Conservation (phyloP, 1,140 invertebrate genomes). For the Stratiolaelaps scimitus region DNA sequence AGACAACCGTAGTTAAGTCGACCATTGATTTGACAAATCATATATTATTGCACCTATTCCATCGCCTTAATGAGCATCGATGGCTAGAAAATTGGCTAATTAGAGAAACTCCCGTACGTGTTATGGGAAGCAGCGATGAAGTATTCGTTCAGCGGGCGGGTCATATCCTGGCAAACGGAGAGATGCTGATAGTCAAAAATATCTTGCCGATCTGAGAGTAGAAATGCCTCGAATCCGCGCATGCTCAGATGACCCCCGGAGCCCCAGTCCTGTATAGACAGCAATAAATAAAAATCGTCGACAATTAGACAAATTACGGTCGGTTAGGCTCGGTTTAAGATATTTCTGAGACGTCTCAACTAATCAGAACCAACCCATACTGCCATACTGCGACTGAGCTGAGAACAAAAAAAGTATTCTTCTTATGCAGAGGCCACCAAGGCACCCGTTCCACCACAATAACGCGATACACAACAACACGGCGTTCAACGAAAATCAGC, state of each 20-base stretch:
- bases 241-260: conserved; percentile 32
- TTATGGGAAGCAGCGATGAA: conserved; percentile 96
- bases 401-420: too few relatives aligned
- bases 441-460: too few relatives aligned
- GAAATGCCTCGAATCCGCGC: conserved; percentile 42
- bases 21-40: too few relatives aligned
- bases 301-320: conserved; percentile 35
- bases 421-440: too few relatives aligned
- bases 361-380: too few relatives aligned
- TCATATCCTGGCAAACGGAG: conserved; percentile 68
- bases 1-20: too few relatives aligned
- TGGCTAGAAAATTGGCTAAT: not conserved
- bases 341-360: too few relatives aligned
- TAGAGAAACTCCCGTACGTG: conserved; percentile 53
- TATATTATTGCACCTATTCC: not conserved
- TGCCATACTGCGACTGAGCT: too few relatives aligned
- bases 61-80: not conserved
- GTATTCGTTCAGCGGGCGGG: conserved; percentile 70
- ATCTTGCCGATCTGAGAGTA: conserved; percentile 42
- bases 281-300: conserved; percentile 36
- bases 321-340: too few relatives aligned
- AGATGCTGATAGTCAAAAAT: conserved; percentile 41
- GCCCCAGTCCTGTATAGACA: conserved; percentile 30
- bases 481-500: too few relatives aligned
- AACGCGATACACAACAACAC: too few relatives aligned